Conservation (phyloP, 2,113 vertebrate genomes). For the Aegotheles bennettii region DNA sequence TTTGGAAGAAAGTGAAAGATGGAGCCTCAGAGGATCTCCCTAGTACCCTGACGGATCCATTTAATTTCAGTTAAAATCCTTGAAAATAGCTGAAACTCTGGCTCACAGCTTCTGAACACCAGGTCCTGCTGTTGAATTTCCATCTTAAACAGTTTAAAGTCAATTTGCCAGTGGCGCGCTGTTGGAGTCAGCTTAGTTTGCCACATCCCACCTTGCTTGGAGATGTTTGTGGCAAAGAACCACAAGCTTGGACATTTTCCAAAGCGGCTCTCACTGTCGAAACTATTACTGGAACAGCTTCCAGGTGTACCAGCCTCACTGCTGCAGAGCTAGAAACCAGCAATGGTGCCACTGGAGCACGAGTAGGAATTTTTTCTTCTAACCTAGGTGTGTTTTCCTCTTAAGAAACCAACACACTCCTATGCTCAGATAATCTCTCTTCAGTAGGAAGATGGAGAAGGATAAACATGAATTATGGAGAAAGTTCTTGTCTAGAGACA, state of each 20-base stretch:
- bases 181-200: not conserved
- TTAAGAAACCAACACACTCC: not conserved
- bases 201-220: not conserved
- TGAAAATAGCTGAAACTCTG: not conserved
- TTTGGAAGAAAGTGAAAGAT: not conserved
- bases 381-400: not conserved
- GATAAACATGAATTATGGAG: not conserved
- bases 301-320: not conserved
- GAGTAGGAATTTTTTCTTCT: not conserved
- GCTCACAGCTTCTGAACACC: not conserved
- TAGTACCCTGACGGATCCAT: not conserved
- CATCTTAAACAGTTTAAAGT: not conserved
- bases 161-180: not conserved
- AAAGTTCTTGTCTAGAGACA: not conserved
- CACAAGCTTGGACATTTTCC: not conserved
- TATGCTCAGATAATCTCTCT: not conserved
- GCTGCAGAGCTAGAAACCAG: not conserved
- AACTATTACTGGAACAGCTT: not conserved
- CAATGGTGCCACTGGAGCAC: not conserved
- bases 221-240: not conserved
- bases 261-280: not conserved
- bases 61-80: not conserved
- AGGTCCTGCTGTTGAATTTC: constrained; percentile 1
- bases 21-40: not conserved
- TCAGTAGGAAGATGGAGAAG: not conserved